Conservation (phyloP, 2,888 invertebrate species). For the Synergus gifuensis region DNA sequence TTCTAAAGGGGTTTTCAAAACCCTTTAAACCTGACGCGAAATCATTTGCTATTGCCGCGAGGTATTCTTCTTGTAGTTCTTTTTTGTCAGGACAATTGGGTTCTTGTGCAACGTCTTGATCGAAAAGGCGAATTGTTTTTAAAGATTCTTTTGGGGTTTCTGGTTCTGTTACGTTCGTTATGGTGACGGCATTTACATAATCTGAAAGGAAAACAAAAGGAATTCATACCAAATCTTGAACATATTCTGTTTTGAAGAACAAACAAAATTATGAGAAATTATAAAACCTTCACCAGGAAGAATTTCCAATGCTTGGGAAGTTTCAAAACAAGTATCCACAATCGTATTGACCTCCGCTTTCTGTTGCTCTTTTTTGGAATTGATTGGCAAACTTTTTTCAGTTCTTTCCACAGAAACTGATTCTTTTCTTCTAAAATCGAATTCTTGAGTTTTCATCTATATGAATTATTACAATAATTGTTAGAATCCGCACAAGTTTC, state of each 20-base stretch:
- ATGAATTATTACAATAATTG: not conserved
- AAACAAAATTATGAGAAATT: not conserved
- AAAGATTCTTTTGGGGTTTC: not conserved
- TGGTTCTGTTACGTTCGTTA: constrained; percentile 4
- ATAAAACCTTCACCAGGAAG: constrained; percentile 15
- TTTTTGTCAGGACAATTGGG: not conserved
- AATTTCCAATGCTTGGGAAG: constrained; percentile 2
- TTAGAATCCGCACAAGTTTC: not conserved
- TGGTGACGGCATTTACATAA: constrained; percentile 2
- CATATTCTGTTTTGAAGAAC: not conserved
- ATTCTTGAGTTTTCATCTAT: not conserved
- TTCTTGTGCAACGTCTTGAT: not conserved
- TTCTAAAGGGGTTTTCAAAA: constrained; percentile 7
- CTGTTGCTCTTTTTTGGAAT: not conserved
- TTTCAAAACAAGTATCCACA: constrained; percentile 21
- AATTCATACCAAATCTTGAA: not conserved
- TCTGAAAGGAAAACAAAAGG: not conserved
- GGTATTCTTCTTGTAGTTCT: constrained; percentile 5
- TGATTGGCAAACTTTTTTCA: not conserved
- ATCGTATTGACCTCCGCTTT: constrained; percentile 13
- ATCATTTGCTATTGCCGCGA: constrained; percentile 18
- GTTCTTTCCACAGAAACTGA: not conserved
- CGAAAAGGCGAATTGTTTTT: not conserved
- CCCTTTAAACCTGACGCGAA: constrained; percentile 14
- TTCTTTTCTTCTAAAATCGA: not conserved